A percentile compares a stretch with the other conserved stretches of the same genome.
These are phyloP conservation scores for Kryphioiulus occultus DNA, from an alignment of 2,888 invertebrate species.

Conservation along the genomic window DNA sequence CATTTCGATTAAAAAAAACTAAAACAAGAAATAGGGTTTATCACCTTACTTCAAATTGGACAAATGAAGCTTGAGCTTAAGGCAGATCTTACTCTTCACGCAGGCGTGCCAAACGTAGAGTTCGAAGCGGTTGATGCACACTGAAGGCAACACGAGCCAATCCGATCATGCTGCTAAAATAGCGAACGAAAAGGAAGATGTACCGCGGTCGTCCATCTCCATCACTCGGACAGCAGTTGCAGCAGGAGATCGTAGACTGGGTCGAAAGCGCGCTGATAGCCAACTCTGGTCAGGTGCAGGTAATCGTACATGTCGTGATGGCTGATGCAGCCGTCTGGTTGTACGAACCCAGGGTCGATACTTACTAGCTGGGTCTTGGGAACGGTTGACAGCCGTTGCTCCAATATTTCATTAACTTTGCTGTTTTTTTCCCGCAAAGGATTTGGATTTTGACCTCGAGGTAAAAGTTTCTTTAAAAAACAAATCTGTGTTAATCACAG, in stretches of 20 bases:
- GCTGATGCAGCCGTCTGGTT: slow-evolving; percentile 77
- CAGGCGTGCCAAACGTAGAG: background rate
- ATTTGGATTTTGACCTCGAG: slow-evolving; percentile 87
- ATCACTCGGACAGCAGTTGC: slow-evolving; percentile 74
- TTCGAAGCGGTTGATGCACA: background rate
- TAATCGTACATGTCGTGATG: slow-evolving; percentile 94
- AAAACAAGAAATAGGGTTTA: background rate
- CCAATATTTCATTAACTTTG: slow-evolving; percentile 77
- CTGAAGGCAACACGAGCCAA: background rate
- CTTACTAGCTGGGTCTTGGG: slow-evolving; percentile 77
- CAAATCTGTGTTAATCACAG: slow-evolving; percentile 40
- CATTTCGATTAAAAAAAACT: background rate
- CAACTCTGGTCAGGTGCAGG: slow-evolving; percentile 83
- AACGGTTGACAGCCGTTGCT: slow-evolving; percentile 68
- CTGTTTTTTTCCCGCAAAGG: slow-evolving; percentile 77
- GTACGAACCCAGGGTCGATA: slow-evolving; percentile 80
- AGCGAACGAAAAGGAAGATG: slow-evolving; percentile 3
- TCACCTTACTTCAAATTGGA: background rate
- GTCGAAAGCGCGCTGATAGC: slow-evolving; percentile 86
- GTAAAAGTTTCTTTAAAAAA: slow-evolving; percentile 77
- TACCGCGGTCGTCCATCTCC: background rate
- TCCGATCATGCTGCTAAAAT: background rate
- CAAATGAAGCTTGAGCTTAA: slow-evolving; percentile 1
- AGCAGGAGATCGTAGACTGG: slow-evolving; percentile 81
- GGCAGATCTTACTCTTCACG: slow-evolving; percentile 3